Percentiles rank a stretch among this genome's conserved stretches.
These are phyloP conservation scores for Uloborus plumipes DNA, from an alignment of 2,888 invertebrate species.

Conservation along the genomic window DNA sequence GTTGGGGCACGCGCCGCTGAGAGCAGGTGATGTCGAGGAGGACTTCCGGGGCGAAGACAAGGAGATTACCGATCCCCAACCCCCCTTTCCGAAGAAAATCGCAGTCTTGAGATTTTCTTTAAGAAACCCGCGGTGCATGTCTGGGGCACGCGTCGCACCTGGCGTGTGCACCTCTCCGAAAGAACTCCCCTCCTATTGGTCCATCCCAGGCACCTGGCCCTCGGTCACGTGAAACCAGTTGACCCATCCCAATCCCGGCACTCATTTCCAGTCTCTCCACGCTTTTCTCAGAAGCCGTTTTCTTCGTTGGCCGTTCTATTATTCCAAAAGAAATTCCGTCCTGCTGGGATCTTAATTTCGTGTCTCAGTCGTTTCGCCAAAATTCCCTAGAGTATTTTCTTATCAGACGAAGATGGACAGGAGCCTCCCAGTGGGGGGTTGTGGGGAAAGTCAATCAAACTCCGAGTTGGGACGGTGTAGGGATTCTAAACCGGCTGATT, in stretches of 20 bases:
- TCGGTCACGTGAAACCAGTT: constrained; percentile 51
- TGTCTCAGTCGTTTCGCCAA: too few species aligned
- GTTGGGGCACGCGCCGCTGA: constrained; percentile 45
- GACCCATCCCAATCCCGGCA: too few species aligned
- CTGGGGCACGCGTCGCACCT: constrained; percentile 56
- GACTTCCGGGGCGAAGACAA: not conserved
- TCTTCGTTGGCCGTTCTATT: constrained; percentile 1
- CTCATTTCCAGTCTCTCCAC: too few species aligned
- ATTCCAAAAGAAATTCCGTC: not conserved
- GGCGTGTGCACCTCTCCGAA: constrained; percentile 18
- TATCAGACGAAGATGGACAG: too few species aligned
- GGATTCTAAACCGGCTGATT: too few species aligned
- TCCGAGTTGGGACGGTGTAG: too few species aligned
- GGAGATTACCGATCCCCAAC: constrained; percentile 3
- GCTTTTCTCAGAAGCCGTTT: not conserved
- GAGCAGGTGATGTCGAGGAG: constrained; percentile 41
- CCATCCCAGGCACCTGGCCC: constrained; percentile 36
- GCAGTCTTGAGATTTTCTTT: constrained; percentile 3
- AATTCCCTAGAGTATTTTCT: too few species aligned
- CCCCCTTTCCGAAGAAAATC: not conserved
- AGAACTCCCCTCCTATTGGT: constrained; percentile 26
- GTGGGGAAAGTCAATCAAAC: too few species aligned
- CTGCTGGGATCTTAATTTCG: not conserved
- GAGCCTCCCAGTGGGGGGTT: too few species aligned
- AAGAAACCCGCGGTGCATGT: constrained; percentile 30